phyloP scores from a whole-genome alignment of 1,140 invertebrate genomes.

The Drosophila eugracilis region DNA sequence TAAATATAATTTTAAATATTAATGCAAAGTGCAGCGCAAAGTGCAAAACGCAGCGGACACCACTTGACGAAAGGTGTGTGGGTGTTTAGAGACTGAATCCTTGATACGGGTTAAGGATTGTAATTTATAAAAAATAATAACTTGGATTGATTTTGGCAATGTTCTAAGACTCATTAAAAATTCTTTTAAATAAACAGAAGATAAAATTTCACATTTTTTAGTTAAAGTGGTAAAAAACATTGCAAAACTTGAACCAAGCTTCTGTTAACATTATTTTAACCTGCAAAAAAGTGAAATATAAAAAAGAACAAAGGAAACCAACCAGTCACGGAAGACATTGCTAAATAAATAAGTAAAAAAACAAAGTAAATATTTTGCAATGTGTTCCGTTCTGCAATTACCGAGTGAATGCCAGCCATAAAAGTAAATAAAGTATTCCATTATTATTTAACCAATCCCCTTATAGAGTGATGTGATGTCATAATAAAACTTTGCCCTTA shows the following conservation, averaged over 20 bases:
- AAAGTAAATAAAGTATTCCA: slow-evolving; percentile 27
- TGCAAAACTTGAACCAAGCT: not conserved
- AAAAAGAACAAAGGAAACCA: not conserved
- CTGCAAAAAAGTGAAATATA: not conserved
- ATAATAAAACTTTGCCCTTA: slow-evolving; percentile 55
- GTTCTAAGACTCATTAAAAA: not conserved
- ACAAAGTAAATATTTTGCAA: slow-evolving; percentile 16
- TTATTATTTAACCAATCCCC: slow-evolving; percentile 35
- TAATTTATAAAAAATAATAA: no score
- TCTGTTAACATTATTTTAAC: not conserved
- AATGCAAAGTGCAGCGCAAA: slow-evolving; percentile 29
- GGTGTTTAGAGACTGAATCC: slow-evolving; percentile 2
- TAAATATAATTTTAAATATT: slow-evolving; percentile 65
- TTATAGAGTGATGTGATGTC: slow-evolving; percentile 62
- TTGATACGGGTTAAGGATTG: no score
- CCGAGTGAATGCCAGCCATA: slow-evolving; percentile 2
- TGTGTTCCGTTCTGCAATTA: slow-evolving; percentile 2
- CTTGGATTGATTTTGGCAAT: slow-evolving; percentile 13
- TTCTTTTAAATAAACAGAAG: not conserved
- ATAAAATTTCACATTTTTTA: not conserved
- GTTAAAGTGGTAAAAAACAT: not conserved
- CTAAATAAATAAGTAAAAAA: slow-evolving; percentile 25
- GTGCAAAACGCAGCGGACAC: slow-evolving; percentile 40
- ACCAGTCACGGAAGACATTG: slow-evolving; percentile 3
- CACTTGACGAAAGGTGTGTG: slow-evolving; percentile 70